These are phyloP conservation scores for Cettia cetti DNA, from an alignment of 2,113 vertebrate species.

Conservation along the genomic window DNA sequence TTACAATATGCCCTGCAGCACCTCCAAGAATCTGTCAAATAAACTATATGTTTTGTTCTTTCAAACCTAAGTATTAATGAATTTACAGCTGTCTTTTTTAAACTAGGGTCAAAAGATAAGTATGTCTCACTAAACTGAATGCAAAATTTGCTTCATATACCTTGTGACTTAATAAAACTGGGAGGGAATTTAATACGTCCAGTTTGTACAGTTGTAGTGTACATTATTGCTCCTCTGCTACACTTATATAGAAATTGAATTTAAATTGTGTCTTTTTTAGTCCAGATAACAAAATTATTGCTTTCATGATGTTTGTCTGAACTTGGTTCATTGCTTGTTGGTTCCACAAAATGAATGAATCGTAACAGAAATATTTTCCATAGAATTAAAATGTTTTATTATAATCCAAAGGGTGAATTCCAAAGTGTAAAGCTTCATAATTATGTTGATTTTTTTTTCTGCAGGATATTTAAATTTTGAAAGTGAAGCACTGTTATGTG, in stretches of 20 bases:
- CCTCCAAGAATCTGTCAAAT: neutral
- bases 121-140: neutral
- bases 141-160: neutral
- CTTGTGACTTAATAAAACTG: neutral
- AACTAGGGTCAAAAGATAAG: neutral
- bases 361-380: neutral
- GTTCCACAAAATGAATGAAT: neutral
- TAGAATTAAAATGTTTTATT: neutral
- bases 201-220: neutral
- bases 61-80: neutral
- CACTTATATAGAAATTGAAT: neutral
- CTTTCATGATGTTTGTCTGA: neutral
- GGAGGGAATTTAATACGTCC: neutral
- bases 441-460: neutral
- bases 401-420: neutral
- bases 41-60: neutral
- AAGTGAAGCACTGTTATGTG: neutral
- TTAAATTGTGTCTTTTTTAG: neutral
- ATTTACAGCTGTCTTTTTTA: slow-evolving; percentile 3
- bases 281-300: neutral
- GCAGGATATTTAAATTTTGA: neutral
- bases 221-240: neutral
- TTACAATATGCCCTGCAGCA: neutral
- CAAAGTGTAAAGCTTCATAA: neutral
- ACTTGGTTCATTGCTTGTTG: neutral